These are phyloP conservation scores for Muschampia plurimacula DNA, from an alignment of 2,888 invertebrate species.

Conservation along the genomic window DNA sequence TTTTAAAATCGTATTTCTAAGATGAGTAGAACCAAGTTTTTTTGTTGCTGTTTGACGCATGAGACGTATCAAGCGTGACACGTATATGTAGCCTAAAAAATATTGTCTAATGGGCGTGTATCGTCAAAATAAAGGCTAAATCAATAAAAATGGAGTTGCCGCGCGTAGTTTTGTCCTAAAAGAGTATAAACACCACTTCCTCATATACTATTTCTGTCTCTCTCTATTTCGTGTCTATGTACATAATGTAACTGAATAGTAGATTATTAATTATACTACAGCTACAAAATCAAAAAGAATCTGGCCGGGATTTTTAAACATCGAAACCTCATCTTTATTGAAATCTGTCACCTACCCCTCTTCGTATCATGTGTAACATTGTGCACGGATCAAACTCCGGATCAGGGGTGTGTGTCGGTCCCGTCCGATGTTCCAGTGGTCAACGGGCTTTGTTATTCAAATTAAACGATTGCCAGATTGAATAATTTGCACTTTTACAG, in stretches of 20 bases:
- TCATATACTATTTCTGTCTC: too few relatives aligned
- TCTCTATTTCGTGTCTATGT: not conserved
- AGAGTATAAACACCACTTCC: too few relatives aligned
- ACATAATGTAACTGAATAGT: not conserved
- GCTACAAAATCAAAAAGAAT: not conserved
- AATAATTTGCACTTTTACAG: conserved; percentile 7
- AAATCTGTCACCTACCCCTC: conserved; percentile 22
- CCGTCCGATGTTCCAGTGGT: conserved; percentile 37
- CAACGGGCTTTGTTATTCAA: conserved; percentile 74
- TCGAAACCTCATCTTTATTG: conserved; percentile 14
- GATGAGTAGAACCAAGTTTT: too few relatives aligned
- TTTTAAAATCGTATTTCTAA: too few relatives aligned
- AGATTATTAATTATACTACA: not conserved
- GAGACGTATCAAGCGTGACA: too few relatives aligned
- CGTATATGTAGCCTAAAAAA: too few relatives aligned
- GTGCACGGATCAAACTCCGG: conserved; percentile 10
- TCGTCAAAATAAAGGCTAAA: too few relatives aligned
- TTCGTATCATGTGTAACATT: conserved; percentile 10
- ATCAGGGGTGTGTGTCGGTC: conserved; percentile 17
- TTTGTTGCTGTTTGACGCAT: too few relatives aligned
- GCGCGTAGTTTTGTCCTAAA: too few relatives aligned
- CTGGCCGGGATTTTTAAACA: not conserved
- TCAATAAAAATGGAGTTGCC: too few relatives aligned
- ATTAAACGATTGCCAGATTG: conserved; percentile 55
- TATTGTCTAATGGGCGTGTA: too few relatives aligned